Conservation (phyloP, 2,113 vertebrate species). For the Zapus hudsonius region DNA sequence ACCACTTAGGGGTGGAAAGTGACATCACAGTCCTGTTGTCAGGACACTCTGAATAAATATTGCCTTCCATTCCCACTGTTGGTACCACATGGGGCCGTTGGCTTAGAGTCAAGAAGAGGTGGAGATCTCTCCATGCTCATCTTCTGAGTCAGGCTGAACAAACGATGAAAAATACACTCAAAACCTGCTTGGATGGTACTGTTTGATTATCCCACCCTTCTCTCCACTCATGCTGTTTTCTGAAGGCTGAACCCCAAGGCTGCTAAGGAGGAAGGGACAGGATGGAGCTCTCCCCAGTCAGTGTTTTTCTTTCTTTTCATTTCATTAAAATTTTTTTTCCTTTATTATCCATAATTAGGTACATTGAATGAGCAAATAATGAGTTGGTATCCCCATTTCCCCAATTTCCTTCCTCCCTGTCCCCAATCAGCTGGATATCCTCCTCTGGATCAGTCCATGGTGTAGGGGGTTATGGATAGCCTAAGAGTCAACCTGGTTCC, state of each 20-base stretch:
- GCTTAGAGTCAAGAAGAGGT: neutral
- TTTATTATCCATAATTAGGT: too few species aligned
- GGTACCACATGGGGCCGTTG: neutral
- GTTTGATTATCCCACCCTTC: neutral
- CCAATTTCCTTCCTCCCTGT: too few species aligned
- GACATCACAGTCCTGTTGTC: constrained; percentile 58
- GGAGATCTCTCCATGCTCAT: constrained; percentile 44
- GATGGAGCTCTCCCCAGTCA: neutral
- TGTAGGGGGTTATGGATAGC: too few species aligned
- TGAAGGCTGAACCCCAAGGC: neutral
- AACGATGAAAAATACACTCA: neutral
- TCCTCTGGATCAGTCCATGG: too few species aligned
- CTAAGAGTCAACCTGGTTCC: too few species aligned
- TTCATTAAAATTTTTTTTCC: too few species aligned
- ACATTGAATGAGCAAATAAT: too few species aligned
- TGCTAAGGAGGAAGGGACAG: neutral
- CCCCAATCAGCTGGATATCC: too few species aligned
- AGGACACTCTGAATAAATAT: constrained; percentile 53
- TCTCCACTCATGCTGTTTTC: neutral
- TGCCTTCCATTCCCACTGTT: constrained; percentile 35
- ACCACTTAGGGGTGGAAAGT: constrained; percentile 21
- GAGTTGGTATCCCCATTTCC: too few species aligned
- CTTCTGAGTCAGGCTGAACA: constrained; percentile 54
- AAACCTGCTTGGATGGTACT: neutral
- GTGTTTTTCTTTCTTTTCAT: too few species aligned